These are phyloP conservation scores for Meta bourneti DNA, from an alignment of 2,888 invertebrate species.

Conservation along the genomic window DNA sequence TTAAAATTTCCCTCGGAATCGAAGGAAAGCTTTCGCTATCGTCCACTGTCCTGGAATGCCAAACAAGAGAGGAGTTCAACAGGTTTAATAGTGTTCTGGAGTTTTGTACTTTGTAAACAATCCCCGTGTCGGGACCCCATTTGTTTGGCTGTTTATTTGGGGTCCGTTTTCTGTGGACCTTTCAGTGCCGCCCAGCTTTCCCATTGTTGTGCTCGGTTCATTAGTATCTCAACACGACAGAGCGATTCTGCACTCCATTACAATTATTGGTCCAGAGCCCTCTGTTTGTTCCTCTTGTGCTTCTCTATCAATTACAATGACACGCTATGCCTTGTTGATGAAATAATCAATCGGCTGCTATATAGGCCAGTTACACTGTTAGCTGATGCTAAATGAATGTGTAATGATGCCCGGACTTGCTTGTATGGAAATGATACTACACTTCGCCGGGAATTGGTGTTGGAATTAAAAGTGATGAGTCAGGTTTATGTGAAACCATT, in stretches of 20 bases:
- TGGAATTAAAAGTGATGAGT: constrained; percentile 49
- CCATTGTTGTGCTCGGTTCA: constrained; percentile 56
- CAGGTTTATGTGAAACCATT: constrained; percentile 13
- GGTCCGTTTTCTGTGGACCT: constrained; percentile 27
- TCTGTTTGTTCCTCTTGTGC: constrained; percentile 62
- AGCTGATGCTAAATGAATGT: constrained; percentile 53
- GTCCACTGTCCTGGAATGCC: no score
- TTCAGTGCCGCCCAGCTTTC: constrained; percentile 28
- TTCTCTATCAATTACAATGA: constrained; percentile 71
- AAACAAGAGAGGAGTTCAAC: constrained; percentile 11
- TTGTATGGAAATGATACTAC: constrained; percentile 40
- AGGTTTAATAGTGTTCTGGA: not conserved
- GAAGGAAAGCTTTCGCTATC: no score
- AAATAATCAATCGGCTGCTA: constrained; percentile 70
- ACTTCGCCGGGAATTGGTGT: constrained; percentile 3
- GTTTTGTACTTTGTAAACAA: constrained; percentile 47
- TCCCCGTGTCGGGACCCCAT: constrained; percentile 24
- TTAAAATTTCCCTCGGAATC: no score
- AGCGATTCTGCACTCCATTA: constrained; percentile 51
- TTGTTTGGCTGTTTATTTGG: constrained; percentile 44
- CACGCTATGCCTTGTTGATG: constrained; percentile 72
- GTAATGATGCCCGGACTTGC: constrained; percentile 56
- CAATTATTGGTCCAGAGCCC: constrained; percentile 55
- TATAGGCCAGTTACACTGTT: constrained; percentile 47
- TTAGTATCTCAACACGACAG: constrained; percentile 45